These are phyloP conservation scores for Bradypodion ventrale DNA, from an alignment of 2,797 vertebrate genomes.

Conservation along the genomic window DNA sequence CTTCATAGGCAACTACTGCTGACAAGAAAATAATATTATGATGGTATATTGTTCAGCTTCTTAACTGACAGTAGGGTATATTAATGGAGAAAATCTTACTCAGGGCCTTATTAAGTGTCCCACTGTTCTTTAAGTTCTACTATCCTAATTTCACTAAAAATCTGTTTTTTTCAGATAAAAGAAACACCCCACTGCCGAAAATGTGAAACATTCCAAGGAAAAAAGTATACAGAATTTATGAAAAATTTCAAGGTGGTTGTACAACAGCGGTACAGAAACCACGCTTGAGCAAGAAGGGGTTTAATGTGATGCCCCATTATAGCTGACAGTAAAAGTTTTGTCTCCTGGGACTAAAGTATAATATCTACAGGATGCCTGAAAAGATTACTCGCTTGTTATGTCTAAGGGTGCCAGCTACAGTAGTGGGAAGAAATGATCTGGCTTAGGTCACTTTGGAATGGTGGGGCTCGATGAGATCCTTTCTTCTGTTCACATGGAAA, in stretches of 20 bases:
- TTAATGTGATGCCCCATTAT: neutral
- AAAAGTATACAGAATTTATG: conserved; percentile 76
- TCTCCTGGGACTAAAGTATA: too few species aligned
- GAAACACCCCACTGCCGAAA: conserved; percentile 73
- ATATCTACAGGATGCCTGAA: neutral
- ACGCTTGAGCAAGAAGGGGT: neutral
- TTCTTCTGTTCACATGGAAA: too few species aligned
- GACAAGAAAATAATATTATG: too few species aligned
- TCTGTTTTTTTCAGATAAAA: conserved; percentile 73
- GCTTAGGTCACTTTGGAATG: too few species aligned
- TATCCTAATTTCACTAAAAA: conserved; percentile 21
- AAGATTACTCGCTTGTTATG: too few species aligned
- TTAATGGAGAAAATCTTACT: too few species aligned
- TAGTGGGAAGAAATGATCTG: too few species aligned
- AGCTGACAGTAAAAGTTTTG: neutral
- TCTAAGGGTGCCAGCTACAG: too few species aligned
- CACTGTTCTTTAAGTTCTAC: neutral
- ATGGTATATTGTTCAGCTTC: neutral
- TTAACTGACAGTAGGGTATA: too few species aligned
- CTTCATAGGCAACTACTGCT: too few species aligned
- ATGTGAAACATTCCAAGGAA: conserved; percentile 84
- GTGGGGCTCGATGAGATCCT: too few species aligned
- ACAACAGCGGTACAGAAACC: neutral
- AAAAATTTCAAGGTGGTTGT: conserved; percentile 65
- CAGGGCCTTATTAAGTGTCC: too few species aligned